Base-by-base conservation (phyloP, 2,888 invertebrate species). In the Diogma glabrata region DNA sequence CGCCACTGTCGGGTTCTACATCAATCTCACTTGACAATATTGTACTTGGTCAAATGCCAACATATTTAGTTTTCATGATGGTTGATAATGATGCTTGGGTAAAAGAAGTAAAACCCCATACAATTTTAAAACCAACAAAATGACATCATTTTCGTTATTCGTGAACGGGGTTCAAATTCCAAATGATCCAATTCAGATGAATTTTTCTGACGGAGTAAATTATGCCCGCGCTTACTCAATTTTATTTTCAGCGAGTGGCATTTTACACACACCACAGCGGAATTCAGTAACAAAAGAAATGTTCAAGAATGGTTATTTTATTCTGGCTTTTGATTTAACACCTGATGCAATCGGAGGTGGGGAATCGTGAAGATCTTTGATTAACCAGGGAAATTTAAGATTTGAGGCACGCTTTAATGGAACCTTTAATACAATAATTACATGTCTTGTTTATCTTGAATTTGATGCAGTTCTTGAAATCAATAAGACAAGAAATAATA, bases 391-490 rank as follows among this genome's bases (percentile, higher is more conserved):
- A 20, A 43, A 20, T 43, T 19, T 43, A 43, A 17, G 43, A 43
- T 9, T 43, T 10, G 43, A 43, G 10, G 43, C 43, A 8, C 17
- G 43, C 17, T 43, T 43, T 19, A 20, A 20, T 20, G 20, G 8
- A 5, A n/a, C 43, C 20, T 9, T 43, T 9, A 8, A 8, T 2
- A 12, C n/a, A 19, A 43, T 20, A 20, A 43, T 20, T 20, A 43
- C 43, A 8, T 43, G 43, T 43, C 20, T 43, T 5, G n/a, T 43
- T 20, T 43, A 43, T 20, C 10, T 43, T 6, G 43, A 43, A 20
- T 43, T 20, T 43, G 22, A 43, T 20, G 14, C 43, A 20, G n/a
- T 20, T 43, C 20, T 43, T n/a, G 43, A 43, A 43, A 43, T 43
- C 3, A 14, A 36, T 36, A 19, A 43, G 20, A 43, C 17, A n/a